Evolutionary conservation across 2,888 invertebrate genomes (phyloP).

Genomic region (Cryptosula pallasiana): DNA sequence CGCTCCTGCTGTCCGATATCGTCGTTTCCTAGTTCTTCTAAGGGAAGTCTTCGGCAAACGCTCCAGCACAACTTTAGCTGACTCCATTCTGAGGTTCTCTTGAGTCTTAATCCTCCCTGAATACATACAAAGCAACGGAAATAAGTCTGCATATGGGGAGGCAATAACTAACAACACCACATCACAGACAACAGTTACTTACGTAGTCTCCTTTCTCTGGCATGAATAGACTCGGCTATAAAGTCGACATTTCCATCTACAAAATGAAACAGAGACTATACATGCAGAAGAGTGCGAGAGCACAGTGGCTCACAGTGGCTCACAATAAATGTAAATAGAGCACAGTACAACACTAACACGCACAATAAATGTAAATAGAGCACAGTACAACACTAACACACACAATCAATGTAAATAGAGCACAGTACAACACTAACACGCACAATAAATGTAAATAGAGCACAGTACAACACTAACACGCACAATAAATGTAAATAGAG

Average conservation of each 20-base stretch:
- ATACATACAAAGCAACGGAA: neutral
- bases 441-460: too few species aligned
- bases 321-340: neutral
- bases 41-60: neutral
- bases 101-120: slow-evolving; percentile 29
- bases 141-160: too few species aligned
- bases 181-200: slow-evolving; percentile 27
- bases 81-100: slow-evolving; percentile 23
- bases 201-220: slow-evolving; percentile 42
- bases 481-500: neutral
- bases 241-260: slow-evolving; percentile 31
- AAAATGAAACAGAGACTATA: neutral
- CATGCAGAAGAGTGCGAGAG: neutral
- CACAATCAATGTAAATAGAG: neutral
- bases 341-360: neutral
- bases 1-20: too few species aligned
- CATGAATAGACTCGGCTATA: slow-evolving; percentile 46
- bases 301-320: neutral
- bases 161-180: too few species aligned
- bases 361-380: too few species aligned
- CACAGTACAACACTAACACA: neutral
- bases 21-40: neutral
- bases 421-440: too few species aligned
- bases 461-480: neutral
- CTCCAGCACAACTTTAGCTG: neutral